Evolutionary conservation across 2,797 vertebrate species (phyloP).

Genomic region (Loriculus beryllinus): DNA sequence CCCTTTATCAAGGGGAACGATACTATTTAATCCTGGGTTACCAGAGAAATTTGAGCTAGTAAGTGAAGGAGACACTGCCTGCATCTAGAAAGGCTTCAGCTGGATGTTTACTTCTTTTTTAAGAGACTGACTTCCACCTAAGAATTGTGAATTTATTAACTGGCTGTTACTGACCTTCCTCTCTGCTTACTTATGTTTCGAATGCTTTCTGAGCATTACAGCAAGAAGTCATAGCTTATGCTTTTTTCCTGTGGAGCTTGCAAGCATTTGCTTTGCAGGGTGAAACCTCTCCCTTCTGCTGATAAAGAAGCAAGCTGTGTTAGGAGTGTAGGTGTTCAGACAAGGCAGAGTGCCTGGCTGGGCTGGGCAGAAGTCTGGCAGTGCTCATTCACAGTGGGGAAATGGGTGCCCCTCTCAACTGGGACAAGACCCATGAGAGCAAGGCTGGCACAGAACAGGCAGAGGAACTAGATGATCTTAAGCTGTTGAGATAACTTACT

Average conservation of each 20-base stretch:
- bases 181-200: background rate
- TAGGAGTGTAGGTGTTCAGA: background rate
- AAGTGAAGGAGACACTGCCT: background rate
- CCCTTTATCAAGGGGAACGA: background rate
- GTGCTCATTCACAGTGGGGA: background rate
- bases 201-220: background rate
- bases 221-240: background rate
- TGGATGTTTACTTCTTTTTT: background rate
- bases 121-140: background rate
- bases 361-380: background rate
- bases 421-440: background rate
- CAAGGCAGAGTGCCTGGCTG: accelerated
- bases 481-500: background rate
- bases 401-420: accelerated
- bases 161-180: background rate
- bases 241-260: background rate
- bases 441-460: background rate
- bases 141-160: background rate
- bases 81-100: background rate
- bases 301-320: background rate
- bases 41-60: background rate
- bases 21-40: background rate
- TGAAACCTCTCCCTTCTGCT: background rate
- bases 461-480: background rate
- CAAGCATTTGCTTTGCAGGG: background rate